Base-by-base conservation (phyloP, 2,113 vertebrate genomes). In the Himantopus leucocephalus region DNA sequence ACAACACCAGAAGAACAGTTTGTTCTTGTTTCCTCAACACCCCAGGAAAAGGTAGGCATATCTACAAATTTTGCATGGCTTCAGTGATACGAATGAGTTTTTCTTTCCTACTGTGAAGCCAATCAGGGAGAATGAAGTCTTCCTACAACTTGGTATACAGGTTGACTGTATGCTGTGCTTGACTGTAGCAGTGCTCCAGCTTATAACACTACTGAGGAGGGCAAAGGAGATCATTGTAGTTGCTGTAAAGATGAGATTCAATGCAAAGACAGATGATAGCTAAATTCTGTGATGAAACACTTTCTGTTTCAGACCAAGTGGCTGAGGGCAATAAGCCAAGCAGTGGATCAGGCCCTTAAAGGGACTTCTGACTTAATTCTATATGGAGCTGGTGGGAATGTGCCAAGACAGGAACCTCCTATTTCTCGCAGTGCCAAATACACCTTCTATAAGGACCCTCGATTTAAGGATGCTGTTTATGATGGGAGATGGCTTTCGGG, bases 1-100 rank as follows among this genome's bases (percentile, higher is more conserved):
- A 99, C 98, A 62, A 99, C 99, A 43, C 99, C 99, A 6, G 99
- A 99, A 93, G 99, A 99, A 79, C 99, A 98, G 45, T 99, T 99
- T 96, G 98, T 98, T 52, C 98, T 99, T 63, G 96, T 99, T 96
- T 99, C 99, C 41, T 99, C 98, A 64, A 99, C 99, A 22, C 96
- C 99, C 23, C 98, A 99, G 93, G 99, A 99, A 96, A 99, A 99
- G 98, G 99, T 99, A 97, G 23, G 93, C 50, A 32, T 48, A 47
- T 45, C 35, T 78, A 37, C 26, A 32, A 4, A n/a, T 63, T 64
- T 45, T 58, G 37, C 11, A 6, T 1, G 3, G 14, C 20, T 64
- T 87, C 45, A 30, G 56, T 73, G 48, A 32, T 73, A 34, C 1
- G 16, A 32, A 32, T 24, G 30, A 66, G 9, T 35, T 76, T 52